phyloP scores from a whole-genome alignment of 2,888 invertebrate genomes.

The Drosophila lutescens region DNA sequence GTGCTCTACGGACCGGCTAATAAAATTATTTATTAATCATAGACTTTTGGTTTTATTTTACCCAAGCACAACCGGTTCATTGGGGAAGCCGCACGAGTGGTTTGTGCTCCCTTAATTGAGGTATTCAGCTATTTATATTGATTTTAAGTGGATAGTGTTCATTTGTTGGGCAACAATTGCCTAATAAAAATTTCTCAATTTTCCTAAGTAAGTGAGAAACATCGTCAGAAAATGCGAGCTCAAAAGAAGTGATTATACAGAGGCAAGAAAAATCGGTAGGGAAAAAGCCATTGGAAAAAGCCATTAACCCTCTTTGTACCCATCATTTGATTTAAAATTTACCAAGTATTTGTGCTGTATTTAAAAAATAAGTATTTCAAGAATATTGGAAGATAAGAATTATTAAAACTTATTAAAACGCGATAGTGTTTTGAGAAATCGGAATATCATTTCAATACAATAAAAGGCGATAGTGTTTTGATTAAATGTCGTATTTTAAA shows the following conservation, averaged over 20 bases:
- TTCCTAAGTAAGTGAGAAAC: slow-evolving; percentile 14
- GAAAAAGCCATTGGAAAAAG: neutral
- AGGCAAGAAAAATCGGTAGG: slow-evolving; percentile 4
- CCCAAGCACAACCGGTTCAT: slow-evolving; percentile 41
- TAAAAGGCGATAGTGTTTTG: too few species aligned
- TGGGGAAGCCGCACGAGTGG: slow-evolving; percentile 60
- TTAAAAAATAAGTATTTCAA: too few species aligned
- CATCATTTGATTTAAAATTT: too few species aligned
- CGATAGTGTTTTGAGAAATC: too few species aligned
- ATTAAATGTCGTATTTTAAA: too few species aligned
- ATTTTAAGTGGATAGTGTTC: slow-evolving; percentile 45
- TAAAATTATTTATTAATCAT: slow-evolving; percentile 47
- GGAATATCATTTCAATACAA: too few species aligned
- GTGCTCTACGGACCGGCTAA: slow-evolving; percentile 23
- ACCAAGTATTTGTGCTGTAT: too few species aligned
- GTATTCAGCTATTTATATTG: slow-evolving; percentile 44
- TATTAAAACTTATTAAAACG: too few species aligned
- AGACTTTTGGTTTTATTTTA: slow-evolving; percentile 34
- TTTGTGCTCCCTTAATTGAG: slow-evolving; percentile 28
- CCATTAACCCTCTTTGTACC: too few species aligned
- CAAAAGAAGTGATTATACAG: slow-evolving; percentile 7
- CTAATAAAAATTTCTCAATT: slow-evolving; percentile 12
- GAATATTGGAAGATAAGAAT: too few species aligned
- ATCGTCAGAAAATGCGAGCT: slow-evolving; percentile 5
- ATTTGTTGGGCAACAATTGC: slow-evolving; percentile 37